These are phyloP conservation scores for Columba janthina DNA, from an alignment of 2,113 vertebrate species.

Conservation along the genomic window DNA sequence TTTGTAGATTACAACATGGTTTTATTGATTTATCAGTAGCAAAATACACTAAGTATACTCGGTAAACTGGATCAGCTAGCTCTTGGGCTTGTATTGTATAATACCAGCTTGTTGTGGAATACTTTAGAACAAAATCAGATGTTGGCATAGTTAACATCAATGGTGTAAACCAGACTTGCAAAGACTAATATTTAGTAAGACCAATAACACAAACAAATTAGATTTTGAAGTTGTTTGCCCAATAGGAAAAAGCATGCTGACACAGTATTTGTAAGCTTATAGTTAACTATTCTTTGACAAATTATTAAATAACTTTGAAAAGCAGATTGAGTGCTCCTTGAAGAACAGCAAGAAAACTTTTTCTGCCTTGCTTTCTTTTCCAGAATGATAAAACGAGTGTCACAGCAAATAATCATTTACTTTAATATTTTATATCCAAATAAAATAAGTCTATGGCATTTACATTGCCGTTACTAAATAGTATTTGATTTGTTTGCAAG, in stretches of 20 bases:
- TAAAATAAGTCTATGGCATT: slow-evolving; percentile 53
- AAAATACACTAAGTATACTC: slow-evolving; percentile 75
- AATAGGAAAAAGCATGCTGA: slow-evolving; percentile 65
- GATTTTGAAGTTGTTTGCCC: slow-evolving; percentile 68
- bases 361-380: slow-evolving; percentile 12
- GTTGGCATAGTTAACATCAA: slow-evolving; percentile 70
- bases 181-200: slow-evolving; percentile 80
- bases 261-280: slow-evolving; percentile 60
- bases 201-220: slow-evolving; percentile 74
- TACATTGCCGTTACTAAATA: slow-evolving; percentile 51
- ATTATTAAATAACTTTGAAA: slow-evolving; percentile 64
- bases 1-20: slow-evolving; percentile 75
- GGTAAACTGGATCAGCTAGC: slow-evolving; percentile 69
- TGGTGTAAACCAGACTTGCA: slow-evolving; percentile 61
- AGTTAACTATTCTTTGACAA: slow-evolving; percentile 64
- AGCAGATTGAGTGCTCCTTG: slow-evolving; percentile 49
- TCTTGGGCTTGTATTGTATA: slow-evolving; percentile 62
- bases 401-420: slow-evolving; percentile 55
- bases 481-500: slow-evolving; percentile 53
- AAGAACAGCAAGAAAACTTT: slow-evolving; percentile 40
- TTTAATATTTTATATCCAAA: slow-evolving; percentile 61
- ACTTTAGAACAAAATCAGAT: slow-evolving; percentile 74
- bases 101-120: slow-evolving; percentile 75
- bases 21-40: slow-evolving; percentile 80
- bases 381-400: slow-evolving; percentile 1